Evolutionary conservation across 2,888 invertebrate genomes (phyloP).

Genomic region (Philonicus albiceps): DNA sequence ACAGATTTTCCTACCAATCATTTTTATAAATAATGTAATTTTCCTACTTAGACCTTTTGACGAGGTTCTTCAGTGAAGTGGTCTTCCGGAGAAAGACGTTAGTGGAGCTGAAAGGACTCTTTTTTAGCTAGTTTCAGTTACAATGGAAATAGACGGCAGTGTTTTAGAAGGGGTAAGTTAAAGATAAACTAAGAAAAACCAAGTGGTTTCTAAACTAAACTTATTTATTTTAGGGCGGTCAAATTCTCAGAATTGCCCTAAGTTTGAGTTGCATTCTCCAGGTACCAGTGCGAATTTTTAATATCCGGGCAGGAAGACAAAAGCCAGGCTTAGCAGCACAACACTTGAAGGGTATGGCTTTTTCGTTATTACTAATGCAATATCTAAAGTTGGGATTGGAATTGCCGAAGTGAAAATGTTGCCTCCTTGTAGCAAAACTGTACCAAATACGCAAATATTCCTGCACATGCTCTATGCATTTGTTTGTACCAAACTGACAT

Average conservation of each 20-base stretch:
- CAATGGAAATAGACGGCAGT: constrained; percentile 77
- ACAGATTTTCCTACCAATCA: neutral
- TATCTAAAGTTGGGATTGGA: no score
- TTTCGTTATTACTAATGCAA: neutral
- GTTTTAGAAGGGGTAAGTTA: constrained; percentile 78
- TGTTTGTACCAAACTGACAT: no score
- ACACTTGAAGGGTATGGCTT: constrained; percentile 74
- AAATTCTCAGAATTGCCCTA: constrained; percentile 83
- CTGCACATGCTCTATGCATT: no score
- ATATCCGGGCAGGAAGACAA: constrained; percentile 81
- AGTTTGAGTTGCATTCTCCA: constrained; percentile 79
- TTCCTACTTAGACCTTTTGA: neutral
- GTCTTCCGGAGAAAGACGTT: neutral
- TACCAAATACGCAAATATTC: no score
- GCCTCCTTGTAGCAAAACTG: no score
- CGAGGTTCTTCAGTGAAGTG: neutral
- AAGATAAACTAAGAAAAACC: neutral
- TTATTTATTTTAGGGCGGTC: constrained; percentile 79
- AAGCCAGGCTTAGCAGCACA: constrained; percentile 86
- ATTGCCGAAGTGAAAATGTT: no score
- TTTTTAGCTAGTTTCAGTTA: neutral
- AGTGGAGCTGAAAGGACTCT: neutral
- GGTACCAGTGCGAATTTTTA: constrained; percentile 75
- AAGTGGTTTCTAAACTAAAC: neutral
- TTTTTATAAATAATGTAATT: neutral